Evolutionary conservation across 2,888 invertebrate species (phyloP).

Genomic region (Agonum fuliginosum): DNA sequence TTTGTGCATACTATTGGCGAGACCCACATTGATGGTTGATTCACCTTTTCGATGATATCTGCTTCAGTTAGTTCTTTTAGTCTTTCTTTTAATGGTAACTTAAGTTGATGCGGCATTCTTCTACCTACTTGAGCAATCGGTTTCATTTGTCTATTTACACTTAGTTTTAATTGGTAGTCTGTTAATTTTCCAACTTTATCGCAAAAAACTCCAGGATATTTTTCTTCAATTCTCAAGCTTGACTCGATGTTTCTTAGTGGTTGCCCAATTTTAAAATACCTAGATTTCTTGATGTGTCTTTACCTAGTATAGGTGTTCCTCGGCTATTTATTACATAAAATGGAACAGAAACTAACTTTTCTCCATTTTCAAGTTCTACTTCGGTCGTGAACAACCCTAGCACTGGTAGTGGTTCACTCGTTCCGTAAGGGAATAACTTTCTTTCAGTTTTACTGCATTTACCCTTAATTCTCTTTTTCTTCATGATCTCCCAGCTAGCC

Average conservation of each 20-base stretch:
- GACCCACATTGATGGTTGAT: constrained; percentile 62
- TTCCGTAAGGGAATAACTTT: not conserved
- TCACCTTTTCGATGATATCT: constrained; percentile 61
- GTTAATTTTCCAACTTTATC: not conserved
- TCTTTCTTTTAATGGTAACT: constrained; percentile 56
- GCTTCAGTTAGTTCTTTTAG: constrained; percentile 57
- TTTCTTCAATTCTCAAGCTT: not conserved
- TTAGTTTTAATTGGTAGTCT: not conserved
- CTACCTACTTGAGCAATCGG: not conserved
- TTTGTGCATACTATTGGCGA: constrained; percentile 63
- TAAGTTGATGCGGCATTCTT: constrained; percentile 13
- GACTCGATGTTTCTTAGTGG: constrained; percentile 9
- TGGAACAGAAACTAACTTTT: not conserved
- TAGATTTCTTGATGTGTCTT: not conserved
- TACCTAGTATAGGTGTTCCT: not conserved
- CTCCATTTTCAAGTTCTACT: not conserved
- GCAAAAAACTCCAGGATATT: not conserved
- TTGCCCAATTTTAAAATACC: constrained; percentile 10
- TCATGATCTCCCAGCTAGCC: not conserved
- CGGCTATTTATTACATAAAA: not conserved
- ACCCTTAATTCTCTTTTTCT: not conserved
- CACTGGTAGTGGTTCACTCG: not conserved
- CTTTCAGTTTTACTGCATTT: not conserved
- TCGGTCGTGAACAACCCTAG: not conserved
- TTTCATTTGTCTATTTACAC: not conserved